Evolutionary conservation across 92 coral and sea anemone species (phyloP), one percentile per base, ranked within the genome.

Genomic region (Zoanthus solanderi): DNA sequence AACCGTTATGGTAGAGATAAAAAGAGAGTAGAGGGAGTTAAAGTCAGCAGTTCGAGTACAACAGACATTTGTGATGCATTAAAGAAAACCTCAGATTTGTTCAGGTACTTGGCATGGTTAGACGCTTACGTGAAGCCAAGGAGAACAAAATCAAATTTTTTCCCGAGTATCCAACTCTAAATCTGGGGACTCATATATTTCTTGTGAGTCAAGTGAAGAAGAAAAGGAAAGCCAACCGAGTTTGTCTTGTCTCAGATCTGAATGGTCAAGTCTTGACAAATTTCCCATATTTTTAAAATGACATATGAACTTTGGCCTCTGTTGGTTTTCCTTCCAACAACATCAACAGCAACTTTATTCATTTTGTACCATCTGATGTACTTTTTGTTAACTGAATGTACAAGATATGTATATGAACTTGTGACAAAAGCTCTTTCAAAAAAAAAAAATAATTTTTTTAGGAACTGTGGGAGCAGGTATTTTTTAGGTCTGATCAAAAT

Each of bases 1-100:
- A 74, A 74, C 66, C 28, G 58, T 34, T 85, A 85, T 75, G 78
- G 57, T 23, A 85, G 89, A 75, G 89, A 85, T 50, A 85, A 72
- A 75, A 73, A 9, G 48, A 85, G 68, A 30, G 5, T 85, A 17
- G 67, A 74, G 68, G 18, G 34, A 17, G 78, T 12, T n/a, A 85
- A 85, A 44, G 74, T 52, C 23, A 74, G 83, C 78, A 83, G 89
- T 28, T 56, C 73, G 37, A 74, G 83, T 29, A 31, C 50, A 14
- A 71, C 53, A 31, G 46, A 47, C 28, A 73, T 85, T 15, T 14
- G 75, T 54, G 89, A 75, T 47, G 89, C 72, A 0, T 34, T 73
- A 74, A 85, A 74, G 83, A 53, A 85, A 32, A 71, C 75, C 75
- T 71, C 75, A 2, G 48, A 71, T 71, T 30, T 71, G 75, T 71